Percentiles rank a stretch among this genome's conserved stretches.
These are phyloP conservation scores for Ptilodon capucinus DNA, from an alignment of 2,888 invertebrate species.

Conservation along the genomic window DNA sequence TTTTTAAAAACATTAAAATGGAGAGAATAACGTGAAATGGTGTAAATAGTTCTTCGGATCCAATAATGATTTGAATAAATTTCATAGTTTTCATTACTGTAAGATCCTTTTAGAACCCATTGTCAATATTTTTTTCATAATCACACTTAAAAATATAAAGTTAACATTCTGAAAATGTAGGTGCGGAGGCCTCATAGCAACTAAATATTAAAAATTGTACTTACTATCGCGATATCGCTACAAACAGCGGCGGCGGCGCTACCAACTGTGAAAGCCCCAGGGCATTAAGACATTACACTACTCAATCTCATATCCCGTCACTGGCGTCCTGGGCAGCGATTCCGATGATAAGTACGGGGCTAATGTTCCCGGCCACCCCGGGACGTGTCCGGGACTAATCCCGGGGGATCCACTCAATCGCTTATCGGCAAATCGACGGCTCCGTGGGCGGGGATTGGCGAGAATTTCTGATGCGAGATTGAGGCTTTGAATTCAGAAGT, in stretches of 20 bases:
- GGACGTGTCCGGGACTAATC: conserved; percentile 27
- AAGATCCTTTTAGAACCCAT: too few species aligned
- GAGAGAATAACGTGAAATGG: too few species aligned
- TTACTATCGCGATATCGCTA: not conserved
- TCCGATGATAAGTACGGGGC: conserved; percentile 23
- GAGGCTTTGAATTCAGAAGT: not conserved
- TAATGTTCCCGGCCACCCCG: conserved; percentile 21
- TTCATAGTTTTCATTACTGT: too few species aligned
- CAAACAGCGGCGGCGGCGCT: not conserved
- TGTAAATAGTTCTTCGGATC: too few species aligned
- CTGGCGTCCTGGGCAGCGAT: conserved; percentile 1
- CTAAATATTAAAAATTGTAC: not conserved
- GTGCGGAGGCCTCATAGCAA: not conserved
- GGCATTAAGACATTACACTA: not conserved
- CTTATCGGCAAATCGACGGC: conserved; percentile 36
- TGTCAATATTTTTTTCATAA: too few species aligned
- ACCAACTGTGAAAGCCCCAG: not conserved
- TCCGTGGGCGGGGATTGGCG: conserved; percentile 7
- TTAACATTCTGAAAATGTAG: too few species aligned
- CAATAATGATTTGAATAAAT: too few species aligned
- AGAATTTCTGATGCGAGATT: conserved; percentile 1
- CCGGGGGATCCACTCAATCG: conserved; percentile 26
- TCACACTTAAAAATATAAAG: too few species aligned
- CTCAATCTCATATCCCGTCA: conserved; percentile 1
- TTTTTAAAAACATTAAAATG: too few species aligned